A percentile compares a stretch with the other conserved stretches of the same genome.
These are phyloP conservation scores for Trissoscelio sp. DNA, from an alignment of 2,888 invertebrate species.

Conservation along the genomic window DNA sequence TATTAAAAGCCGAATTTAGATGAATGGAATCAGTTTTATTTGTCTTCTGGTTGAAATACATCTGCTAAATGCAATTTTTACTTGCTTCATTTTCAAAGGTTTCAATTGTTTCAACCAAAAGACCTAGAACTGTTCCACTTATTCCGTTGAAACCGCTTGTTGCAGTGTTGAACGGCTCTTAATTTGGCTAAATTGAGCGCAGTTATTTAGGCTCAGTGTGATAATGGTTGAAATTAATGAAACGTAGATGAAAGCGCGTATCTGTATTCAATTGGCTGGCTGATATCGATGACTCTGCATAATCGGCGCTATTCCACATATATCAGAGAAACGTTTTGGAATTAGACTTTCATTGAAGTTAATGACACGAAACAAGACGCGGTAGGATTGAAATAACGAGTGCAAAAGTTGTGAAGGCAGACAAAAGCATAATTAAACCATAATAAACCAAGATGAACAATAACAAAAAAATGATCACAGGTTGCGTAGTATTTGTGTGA, in stretches of 20 bases:
- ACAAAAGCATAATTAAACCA: constrained; percentile 70
- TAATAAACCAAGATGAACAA: no score
- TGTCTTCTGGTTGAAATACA: constrained; percentile 3
- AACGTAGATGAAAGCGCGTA: constrained; percentile 45
- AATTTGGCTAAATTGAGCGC: constrained; percentile 45
- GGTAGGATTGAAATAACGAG: constrained; percentile 46
- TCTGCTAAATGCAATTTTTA: background rate
- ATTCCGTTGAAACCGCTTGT: constrained; percentile 38
- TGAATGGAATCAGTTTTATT: constrained; percentile 16
- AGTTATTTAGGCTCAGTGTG: constrained; percentile 48
- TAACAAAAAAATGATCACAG: no score
- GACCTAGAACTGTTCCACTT: constrained; percentile 25
- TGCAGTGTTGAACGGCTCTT: constrained; percentile 46
- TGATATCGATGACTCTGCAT: constrained; percentile 79
- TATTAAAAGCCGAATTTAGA: constrained; percentile 70
- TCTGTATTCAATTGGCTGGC: constrained; percentile 76
- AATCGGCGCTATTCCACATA: constrained; percentile 74
- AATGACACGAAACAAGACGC: constrained; percentile 36
- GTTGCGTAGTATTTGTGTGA: constrained; percentile 55
- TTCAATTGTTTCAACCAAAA: constrained; percentile 6
- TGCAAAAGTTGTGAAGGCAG: constrained; percentile 73
- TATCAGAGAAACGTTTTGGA: constrained; percentile 8
- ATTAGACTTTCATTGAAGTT: constrained; percentile 29
- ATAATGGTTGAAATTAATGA: constrained; percentile 43
- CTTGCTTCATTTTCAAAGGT: background rate